Evolutionary conservation across 1,140 invertebrate species (phyloP), one percentile per base, ranked within the genome.

Genomic region (Psilanteris sp.): DNA sequence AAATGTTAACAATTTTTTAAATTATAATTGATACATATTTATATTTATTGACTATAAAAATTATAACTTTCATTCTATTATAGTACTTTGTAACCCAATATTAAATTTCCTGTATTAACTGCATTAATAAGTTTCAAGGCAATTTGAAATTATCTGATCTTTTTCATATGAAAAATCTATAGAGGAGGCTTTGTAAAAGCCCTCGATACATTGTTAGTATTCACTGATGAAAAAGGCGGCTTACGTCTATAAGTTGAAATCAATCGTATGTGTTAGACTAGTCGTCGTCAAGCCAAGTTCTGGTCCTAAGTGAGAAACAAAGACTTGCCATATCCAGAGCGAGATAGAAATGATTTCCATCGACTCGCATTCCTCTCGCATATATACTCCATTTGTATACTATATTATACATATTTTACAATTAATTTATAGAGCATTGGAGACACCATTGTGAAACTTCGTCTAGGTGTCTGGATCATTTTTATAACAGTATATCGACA

Each of bases 211-310:
- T 6, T 55, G 36, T 36, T 52, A 4, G 4, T 9, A 18, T 22
- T 9, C 20, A 32, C 48, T 55, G 62, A 67, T 31, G 48, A 43
- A 70, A 43, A 32, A 41, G 66, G 14, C 36, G 41, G 24, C 24
- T 9, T 36, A 9, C 9, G 8, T 36, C 11, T 10, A 34, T 20
- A 39, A 52, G 11, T 32, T 6, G 11, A 39, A 14, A 70, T 70
- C 66, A 43, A 70, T 59, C 27, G 54, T 20, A 52, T 11, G 18
- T 31, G 20, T 57, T 32, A 70, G 52, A 70, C 66, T 43, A 37
- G 31, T 16, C 36, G 37, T 70, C 66, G 66, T 70, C 66, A 44
- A 70, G 66, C 54, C 54, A 43, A 61, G 44, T 70, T 59, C 66
- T 61, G 54, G 44, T 61, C 54, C 36, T 34, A 41, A 52, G 20